A percentile compares a stretch with the other conserved stretches of the same genome.
phyloP scores from a whole-genome alignment of 2,888 invertebrate genomes.

The Andricus curvator region DNA sequence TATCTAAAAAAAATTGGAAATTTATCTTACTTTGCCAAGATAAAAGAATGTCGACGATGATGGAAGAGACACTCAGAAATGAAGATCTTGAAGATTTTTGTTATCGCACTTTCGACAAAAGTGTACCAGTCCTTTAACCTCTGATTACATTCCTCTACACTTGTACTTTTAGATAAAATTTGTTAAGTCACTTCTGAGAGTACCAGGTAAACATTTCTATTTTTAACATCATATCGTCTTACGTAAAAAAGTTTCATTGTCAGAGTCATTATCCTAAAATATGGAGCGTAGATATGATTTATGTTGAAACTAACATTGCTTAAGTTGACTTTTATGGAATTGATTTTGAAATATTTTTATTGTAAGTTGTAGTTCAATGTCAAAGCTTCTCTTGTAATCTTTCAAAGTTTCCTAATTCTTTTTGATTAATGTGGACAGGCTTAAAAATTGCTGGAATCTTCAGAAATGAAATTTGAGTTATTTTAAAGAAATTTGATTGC shows the following conservation, averaged over 20 bases:
- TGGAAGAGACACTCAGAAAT: not conserved
- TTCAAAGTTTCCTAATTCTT: not conserved
- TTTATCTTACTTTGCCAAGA: not conserved
- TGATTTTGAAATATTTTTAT: no score
- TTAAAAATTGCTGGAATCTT: not conserved
- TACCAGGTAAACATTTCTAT: not conserved
- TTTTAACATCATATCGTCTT: not conserved
- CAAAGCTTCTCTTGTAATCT: no score
- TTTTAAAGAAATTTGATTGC: not conserved
- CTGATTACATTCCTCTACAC: not conserved
- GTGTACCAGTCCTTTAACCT: not conserved
- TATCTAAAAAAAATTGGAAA: slow-evolving; percentile 1
- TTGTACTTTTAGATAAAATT: not conserved
- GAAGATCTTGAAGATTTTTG: not conserved
- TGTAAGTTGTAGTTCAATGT: no score
- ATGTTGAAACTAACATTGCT: not conserved
- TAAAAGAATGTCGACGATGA: not conserved
- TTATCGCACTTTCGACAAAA: not conserved
- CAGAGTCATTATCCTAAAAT: not conserved
- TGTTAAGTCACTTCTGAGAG: not conserved
- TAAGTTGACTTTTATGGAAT: not conserved
- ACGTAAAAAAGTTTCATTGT: not conserved
- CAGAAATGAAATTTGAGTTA: not conserved
- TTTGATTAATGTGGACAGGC: not conserved
- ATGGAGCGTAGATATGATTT: not conserved